Evolutionary conservation across 2,888 invertebrate genomes (phyloP).

Genomic region (Sturmia bella): DNA sequence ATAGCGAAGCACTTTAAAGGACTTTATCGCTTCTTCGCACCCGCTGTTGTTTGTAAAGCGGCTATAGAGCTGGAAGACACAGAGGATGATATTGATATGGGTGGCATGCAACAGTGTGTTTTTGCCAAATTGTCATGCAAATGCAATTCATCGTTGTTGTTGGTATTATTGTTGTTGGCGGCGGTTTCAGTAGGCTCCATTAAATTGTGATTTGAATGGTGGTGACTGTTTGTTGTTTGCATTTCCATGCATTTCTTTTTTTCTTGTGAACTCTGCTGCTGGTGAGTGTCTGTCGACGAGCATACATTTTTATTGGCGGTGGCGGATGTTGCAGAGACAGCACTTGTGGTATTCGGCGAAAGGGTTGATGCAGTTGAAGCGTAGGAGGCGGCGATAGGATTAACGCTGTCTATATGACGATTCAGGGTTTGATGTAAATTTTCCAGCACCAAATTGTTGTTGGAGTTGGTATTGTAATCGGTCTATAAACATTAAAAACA

Average conservation of each 20-base stretch:
- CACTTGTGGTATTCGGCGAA: constrained; percentile 64
- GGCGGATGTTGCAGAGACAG: constrained; percentile 66
- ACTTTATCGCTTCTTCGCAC: constrained; percentile 18
- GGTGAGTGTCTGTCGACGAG: constrained; percentile 65
- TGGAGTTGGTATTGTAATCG: constrained; percentile 55
- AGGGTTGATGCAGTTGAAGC: constrained; percentile 58
- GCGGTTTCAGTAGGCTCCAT: constrained; percentile 35
- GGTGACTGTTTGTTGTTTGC: constrained; percentile 72
- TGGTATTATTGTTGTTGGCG: constrained; percentile 26
- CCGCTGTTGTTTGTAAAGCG: constrained; percentile 59
- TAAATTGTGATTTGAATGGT: constrained; percentile 41
- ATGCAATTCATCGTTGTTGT: constrained; percentile 36
- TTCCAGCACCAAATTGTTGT: constrained; percentile 57
- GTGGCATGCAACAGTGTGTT: constrained; percentile 74
- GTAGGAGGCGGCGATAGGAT: constrained; percentile 52
- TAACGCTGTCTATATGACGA: constrained; percentile 64
- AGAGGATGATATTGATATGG: constrained; percentile 65
- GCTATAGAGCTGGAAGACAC: constrained; percentile 64
- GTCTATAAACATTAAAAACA: constrained; percentile 45
- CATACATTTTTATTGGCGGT: constrained; percentile 72
- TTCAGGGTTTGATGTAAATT: constrained; percentile 62
- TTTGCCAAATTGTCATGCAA: constrained; percentile 71
- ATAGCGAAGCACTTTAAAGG: not conserved
- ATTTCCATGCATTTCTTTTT: constrained; percentile 77
- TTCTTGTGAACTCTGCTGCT: constrained; percentile 71